Evolutionary conservation across 2,797 vertebrate species (phyloP).

Genomic region (Siniperca undulata): DNA sequence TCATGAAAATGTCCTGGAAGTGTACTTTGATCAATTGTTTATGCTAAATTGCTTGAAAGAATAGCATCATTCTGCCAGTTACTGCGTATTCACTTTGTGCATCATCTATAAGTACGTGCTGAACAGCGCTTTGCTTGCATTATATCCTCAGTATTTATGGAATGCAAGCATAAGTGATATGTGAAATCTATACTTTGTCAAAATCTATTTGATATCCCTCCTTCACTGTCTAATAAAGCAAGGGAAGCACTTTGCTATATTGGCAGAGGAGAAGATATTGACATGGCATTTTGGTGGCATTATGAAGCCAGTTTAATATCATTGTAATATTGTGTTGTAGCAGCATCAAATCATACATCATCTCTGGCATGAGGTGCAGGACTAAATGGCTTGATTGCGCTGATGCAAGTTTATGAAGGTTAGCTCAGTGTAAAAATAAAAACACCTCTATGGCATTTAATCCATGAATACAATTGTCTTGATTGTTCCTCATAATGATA

Average conservation of each 20-base stretch:
- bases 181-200: conserved; percentile 75
- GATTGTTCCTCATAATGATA: conserved; percentile 31
- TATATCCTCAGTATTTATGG: conserved; percentile 55
- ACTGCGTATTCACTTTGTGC: conserved; percentile 26
- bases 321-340: conserved; percentile 80
- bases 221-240: conserved; percentile 80
- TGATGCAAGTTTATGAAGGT: conserved; percentile 74
- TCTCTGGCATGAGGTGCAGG: conserved; percentile 60
- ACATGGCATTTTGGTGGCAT: conserved; percentile 88
- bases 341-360: conserved; percentile 81
- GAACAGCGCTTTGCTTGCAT: conserved; percentile 53
- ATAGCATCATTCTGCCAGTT: conserved; percentile 19
- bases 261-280: conserved; percentile 76
- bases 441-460: conserved; percentile 5
- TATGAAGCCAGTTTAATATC: conserved; percentile 85
- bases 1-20: conserved; percentile 29
- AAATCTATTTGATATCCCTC: conserved; percentile 72
- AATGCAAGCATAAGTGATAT: conserved; percentile 62
- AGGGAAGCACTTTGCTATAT: conserved; percentile 82
- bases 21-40: conserved; percentile 47
- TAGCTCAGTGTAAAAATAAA: conserved; percentile 55
- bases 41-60: conserved; percentile 32
- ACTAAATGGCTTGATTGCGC: conserved; percentile 68
- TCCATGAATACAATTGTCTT: conserved; percentile 21
- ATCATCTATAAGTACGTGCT: conserved; percentile 11